Conservation (phyloP, 2,797 vertebrate species). For the Xenentodon cancila region DNA sequence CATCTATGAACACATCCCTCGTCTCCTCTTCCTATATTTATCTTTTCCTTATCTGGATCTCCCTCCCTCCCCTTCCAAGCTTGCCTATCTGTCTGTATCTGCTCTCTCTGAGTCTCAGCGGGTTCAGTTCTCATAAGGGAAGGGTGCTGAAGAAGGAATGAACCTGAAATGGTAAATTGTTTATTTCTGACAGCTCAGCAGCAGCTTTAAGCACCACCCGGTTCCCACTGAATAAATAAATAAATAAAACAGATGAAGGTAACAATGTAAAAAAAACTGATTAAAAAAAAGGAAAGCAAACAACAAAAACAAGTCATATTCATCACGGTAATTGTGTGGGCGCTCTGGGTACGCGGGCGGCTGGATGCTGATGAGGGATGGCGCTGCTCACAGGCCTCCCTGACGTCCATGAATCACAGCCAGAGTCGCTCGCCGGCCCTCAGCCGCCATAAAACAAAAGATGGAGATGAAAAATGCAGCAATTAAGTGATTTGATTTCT, state of each 20-base stretch:
- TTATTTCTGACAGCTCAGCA: conserved; percentile 72
- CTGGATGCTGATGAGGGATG: conserved; percentile 97
- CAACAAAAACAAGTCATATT: conserved; percentile 98
- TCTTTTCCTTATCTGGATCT: conserved; percentile 72
- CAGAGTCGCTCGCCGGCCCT: conserved; percentile 92
- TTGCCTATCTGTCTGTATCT: conserved; percentile 67
- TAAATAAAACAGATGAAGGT: conserved; percentile 47
- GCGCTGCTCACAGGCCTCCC: conserved; percentile 92
- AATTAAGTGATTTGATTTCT: conserved; percentile 99
- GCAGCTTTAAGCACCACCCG: conserved; percentile 87
- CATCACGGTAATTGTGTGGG: conserved; percentile 99
- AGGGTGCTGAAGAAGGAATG: conserved; percentile 53
- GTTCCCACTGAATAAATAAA: background rate
- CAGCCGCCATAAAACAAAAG: conserved; percentile 99
- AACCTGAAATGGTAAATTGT: conserved; percentile 67
- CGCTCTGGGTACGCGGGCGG: conserved; percentile 88
- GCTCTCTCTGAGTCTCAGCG: conserved; percentile 52
- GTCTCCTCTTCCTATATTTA: conserved; percentile 67
- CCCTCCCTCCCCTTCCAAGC: conserved; percentile 56
- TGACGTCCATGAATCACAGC: conserved; percentile 98
- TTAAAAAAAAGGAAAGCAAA: conserved; percentile 86
- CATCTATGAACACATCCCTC: conserved; percentile 71
- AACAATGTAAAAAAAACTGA: conserved; percentile 45
- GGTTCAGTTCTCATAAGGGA: conserved; percentile 45
- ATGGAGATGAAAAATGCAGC: conserved; percentile 99